Evolutionary conservation across 23 tunicate species (phyloP).

Genomic region (Pegea sp.): DNA sequence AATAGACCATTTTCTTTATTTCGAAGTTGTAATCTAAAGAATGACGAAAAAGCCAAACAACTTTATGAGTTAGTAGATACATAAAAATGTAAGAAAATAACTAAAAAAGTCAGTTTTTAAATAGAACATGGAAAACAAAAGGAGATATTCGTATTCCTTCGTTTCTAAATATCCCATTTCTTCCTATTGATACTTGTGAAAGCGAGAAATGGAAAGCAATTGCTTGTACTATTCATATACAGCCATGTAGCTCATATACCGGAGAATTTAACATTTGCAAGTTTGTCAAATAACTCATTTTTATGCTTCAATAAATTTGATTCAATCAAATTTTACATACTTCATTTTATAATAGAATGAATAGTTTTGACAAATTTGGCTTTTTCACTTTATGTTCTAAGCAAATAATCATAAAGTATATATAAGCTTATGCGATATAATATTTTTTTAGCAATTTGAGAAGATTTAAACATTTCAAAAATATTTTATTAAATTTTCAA

Average conservation of each 20-base stretch:
- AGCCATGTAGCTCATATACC: constrained; percentile 38
- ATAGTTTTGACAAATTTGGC: no score
- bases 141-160: background rate
- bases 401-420: no score
- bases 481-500: no score
- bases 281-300: no score
- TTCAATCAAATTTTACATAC: background rate
- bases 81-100: background rate
- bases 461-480: no score
- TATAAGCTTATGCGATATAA: no score
- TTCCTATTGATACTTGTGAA: constrained; percentile 35
- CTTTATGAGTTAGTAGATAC: constrained; percentile 21
- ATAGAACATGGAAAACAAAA: background rate
- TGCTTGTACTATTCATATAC: constrained; percentile 51
- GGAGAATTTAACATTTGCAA: constrained; percentile 55
- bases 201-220: constrained; percentile 82
- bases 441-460: no score
- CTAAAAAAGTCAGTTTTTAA: background rate
- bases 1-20: constrained; percentile 45
- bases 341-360: background rate
- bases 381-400: no score
- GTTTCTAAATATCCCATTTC: constrained; percentile 19
- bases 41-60: constrained; percentile 28
- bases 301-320: no score
- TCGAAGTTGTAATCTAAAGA: constrained; percentile 23